These are phyloP conservation scores for Notamacropus eugenii DNA, from an alignment of 2,797 vertebrate species.

Conservation along the genomic window DNA sequence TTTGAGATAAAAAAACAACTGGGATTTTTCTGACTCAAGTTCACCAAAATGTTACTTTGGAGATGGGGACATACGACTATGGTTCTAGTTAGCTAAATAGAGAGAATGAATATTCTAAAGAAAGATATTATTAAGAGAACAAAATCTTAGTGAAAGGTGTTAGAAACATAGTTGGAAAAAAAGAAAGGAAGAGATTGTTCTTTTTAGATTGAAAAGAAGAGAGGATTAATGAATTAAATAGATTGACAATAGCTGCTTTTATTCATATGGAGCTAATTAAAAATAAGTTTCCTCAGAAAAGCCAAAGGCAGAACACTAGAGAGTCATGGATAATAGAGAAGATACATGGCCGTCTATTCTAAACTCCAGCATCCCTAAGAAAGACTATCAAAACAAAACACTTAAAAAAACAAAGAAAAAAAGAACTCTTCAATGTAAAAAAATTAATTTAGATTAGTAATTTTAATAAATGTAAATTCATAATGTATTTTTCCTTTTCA, in stretches of 20 bases:
- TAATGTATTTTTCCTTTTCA: not conserved
- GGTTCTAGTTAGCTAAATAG: not conserved
- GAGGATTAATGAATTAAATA: not conserved
- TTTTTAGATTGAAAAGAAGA: not conserved
- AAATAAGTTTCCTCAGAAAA: not conserved
- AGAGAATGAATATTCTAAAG: not conserved
- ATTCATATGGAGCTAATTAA: not conserved
- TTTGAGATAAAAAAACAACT: not conserved
- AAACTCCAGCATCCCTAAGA: not conserved
- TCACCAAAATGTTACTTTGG: not conserved
- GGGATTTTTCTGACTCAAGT: not conserved
- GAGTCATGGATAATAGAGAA: not conserved
- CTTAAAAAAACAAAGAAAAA: not conserved
- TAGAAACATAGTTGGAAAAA: not conserved
- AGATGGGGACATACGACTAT: not conserved
- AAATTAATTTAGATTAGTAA: not conserved
- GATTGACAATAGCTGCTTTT: not conserved
- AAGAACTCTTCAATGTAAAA: not conserved
- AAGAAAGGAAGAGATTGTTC: not conserved
- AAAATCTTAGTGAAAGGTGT: not conserved
- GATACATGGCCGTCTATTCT: not conserved
- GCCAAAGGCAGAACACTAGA: not conserved
- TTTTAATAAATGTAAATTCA: not conserved
- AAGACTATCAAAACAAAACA: not conserved
- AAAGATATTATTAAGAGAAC: not conserved